phyloP scores from a whole-genome alignment of 2,888 invertebrate genomes.

The Drosophila colorata region DNA sequence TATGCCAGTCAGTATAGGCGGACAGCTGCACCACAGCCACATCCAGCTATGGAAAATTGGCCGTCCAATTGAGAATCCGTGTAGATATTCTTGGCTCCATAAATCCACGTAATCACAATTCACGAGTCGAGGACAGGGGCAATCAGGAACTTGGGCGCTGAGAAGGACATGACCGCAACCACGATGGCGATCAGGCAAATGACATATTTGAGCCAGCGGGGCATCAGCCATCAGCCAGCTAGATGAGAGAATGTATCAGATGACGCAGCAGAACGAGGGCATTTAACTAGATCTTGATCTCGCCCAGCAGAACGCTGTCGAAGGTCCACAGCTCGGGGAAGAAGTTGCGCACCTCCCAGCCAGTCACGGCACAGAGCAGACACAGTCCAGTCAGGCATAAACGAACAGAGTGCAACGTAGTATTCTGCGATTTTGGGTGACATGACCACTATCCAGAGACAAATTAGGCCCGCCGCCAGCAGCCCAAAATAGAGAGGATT shows the following conservation, averaged over 20 bases:
- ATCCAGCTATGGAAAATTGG: slow-evolving; percentile 84
- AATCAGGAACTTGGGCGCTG: slow-evolving; percentile 83
- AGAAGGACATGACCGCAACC: slow-evolving; percentile 81
- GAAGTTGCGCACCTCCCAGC: slow-evolving; percentile 84
- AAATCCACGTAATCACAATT: slow-evolving; percentile 84
- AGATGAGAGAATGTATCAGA: slow-evolving; percentile 82
- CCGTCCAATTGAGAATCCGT: slow-evolving; percentile 85
- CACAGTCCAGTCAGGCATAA: slow-evolving; percentile 79
- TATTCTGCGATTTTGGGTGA: slow-evolving; percentile 84
- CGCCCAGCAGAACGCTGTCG: slow-evolving; percentile 65
- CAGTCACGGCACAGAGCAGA: slow-evolving; percentile 82
- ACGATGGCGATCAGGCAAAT: slow-evolving; percentile 83
- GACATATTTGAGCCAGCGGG: slow-evolving; percentile 84
- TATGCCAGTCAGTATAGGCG: slow-evolving; percentile 82
- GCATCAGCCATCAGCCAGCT: slow-evolving; percentile 83
- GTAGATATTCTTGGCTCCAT: slow-evolving; percentile 85
- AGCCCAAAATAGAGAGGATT: slow-evolving; percentile 84
- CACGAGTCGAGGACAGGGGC: slow-evolving; percentile 83
- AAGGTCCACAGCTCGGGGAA: slow-evolving; percentile 84
- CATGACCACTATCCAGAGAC: slow-evolving; percentile 84
- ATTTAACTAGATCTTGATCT: slow-evolving; percentile 84
- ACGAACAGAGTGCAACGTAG: slow-evolving; percentile 83
- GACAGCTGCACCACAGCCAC: slow-evolving; percentile 84
- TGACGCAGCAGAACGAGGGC: slow-evolving; percentile 83
- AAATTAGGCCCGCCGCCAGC: slow-evolving; percentile 83